These are phyloP conservation scores for Sitophilus oryzae DNA, from an alignment of 1,140 invertebrate genomes.

Conservation along the genomic window DNA sequence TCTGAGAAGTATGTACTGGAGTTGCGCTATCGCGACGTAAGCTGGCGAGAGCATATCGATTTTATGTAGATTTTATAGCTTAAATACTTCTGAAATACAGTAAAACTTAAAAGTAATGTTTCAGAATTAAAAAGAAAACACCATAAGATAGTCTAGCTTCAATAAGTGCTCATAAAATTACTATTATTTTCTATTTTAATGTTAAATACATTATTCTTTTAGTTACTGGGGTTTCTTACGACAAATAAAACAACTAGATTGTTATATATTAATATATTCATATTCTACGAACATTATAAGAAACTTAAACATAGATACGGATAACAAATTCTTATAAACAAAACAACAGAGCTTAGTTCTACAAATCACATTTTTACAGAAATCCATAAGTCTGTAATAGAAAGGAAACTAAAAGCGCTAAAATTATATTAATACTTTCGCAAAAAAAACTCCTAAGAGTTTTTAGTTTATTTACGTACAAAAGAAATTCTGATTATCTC, in stretches of 20 bases:
- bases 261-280: slow-evolving; percentile 5
- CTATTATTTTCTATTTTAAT: not conserved
- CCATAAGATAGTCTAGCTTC: too few relatives aligned
- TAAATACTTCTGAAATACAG: too few relatives aligned
- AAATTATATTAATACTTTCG: not conserved
- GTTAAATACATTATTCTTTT: not conserved
- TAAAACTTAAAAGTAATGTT: too few relatives aligned
- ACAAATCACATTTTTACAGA: slow-evolving; percentile 6
- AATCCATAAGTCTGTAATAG: not conserved
- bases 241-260: not conserved
- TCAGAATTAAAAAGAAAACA: too few relatives aligned
- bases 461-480: not conserved
- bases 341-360: not conserved
- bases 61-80: too few relatives aligned
- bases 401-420: not conserved
- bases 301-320: not conserved
- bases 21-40: too few relatives aligned
- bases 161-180: too few relatives aligned
- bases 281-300: not conserved
- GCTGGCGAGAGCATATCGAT: too few relatives aligned
- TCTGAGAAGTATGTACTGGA: too few relatives aligned
- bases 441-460: not conserved
- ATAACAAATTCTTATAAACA: slow-evolving; percentile 10
- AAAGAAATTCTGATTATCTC: slow-evolving; percentile 12
- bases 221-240: too few relatives aligned